Evolutionary conservation across 2,113 vertebrate species (phyloP).

Genomic region (Indicator maculatus): DNA sequence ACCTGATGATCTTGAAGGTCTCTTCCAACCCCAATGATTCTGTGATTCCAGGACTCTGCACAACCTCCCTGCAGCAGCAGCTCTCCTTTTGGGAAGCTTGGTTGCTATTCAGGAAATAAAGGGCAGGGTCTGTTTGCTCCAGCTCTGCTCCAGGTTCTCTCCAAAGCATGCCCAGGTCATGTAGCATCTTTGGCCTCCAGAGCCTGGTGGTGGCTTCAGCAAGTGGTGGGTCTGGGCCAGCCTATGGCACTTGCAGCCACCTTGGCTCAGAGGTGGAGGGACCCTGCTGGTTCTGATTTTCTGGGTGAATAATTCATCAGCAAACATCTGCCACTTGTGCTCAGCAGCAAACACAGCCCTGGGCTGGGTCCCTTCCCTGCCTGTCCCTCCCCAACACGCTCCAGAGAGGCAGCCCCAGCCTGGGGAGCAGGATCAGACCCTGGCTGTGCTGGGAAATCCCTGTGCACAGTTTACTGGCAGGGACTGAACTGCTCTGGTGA

Average conservation of each 20-base stretch:
- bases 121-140: not conserved
- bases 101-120: not conserved
- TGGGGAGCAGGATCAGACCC: not conserved
- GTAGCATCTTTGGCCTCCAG: rapidly evolving
- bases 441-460: rapidly evolving
- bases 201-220: not conserved
- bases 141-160: not conserved
- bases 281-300: not conserved
- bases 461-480: rapidly evolving
- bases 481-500: not conserved
- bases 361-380: not conserved
- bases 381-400: not conserved
- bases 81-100: too few relatives aligned
- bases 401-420: rapidly evolving
- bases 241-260: rapidly evolving
- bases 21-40: too few relatives aligned
- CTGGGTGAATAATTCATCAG: not conserved
- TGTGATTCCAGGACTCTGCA: not conserved
- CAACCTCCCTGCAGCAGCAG: not conserved
- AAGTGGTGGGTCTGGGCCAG: rapidly evolving
- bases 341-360: not conserved
- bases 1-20: too few relatives aligned
- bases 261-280: too few relatives aligned
- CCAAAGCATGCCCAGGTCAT: rapidly evolving
- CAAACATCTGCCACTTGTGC: not conserved